Evolutionary conservation across 2,888 invertebrate genomes (phyloP).

Genomic region (Chalcis sispes): DNA sequence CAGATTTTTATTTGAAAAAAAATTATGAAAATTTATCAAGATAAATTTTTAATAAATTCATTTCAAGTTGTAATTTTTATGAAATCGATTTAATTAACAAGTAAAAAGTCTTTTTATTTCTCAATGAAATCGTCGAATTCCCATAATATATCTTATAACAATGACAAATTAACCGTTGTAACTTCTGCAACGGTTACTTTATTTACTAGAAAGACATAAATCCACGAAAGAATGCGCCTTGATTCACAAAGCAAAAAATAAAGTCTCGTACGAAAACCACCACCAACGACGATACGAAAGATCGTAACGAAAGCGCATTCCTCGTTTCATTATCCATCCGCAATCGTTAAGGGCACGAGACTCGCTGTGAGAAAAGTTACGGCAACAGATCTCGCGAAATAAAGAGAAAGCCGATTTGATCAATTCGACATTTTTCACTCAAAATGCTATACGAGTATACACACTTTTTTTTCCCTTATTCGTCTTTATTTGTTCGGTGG

Average conservation of each 20-base stretch:
- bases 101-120: too few relatives aligned
- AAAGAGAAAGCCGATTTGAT: conserved; percentile 46
- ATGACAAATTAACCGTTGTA: background rate
- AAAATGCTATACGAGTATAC: background rate
- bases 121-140: too few relatives aligned
- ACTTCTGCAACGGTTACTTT: conserved; percentile 13
- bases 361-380: conserved; percentile 20
- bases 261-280: conserved; percentile 27
- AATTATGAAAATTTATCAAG: too few relatives aligned
- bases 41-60: too few relatives aligned
- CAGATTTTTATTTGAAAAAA: too few relatives aligned
- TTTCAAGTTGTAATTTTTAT: too few relatives aligned
- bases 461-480: background rate
- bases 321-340: conserved; percentile 31
- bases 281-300: conserved; percentile 29
- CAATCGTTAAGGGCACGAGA: conserved; percentile 19
- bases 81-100: too few relatives aligned
- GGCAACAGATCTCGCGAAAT: conserved; percentile 29
- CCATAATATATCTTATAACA: too few relatives aligned
- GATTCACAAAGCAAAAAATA: conserved; percentile 13
- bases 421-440: conserved; percentile 16
- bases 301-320: conserved; percentile 12
- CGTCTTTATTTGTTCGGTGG: background rate
- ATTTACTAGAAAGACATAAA: background rate
- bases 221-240: background rate